Conservation (phyloP, 1,140 invertebrate genomes). For the Charaxes varanes region DNA sequence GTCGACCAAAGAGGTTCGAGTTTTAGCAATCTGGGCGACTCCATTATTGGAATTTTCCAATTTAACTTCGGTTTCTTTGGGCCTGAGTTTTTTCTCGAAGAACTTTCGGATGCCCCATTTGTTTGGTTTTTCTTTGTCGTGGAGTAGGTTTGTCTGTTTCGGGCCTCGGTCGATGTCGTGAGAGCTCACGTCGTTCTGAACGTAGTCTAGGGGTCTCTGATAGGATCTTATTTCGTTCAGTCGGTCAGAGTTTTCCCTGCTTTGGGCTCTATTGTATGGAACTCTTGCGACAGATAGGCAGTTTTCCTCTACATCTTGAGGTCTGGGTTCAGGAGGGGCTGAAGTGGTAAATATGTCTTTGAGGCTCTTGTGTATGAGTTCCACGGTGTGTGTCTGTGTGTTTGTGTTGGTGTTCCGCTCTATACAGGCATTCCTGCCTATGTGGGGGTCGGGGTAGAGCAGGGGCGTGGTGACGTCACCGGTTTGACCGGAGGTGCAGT, state of each 20-base stretch:
- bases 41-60: slow-evolving; percentile 39
- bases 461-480: slow-evolving; percentile 56
- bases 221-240: slow-evolving; percentile 56
- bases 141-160: slow-evolving; percentile 58
- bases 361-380: slow-evolving; percentile 82
- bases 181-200: slow-evolving; percentile 84
- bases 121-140: slow-evolving; percentile 62
- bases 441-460: slow-evolving; percentile 82
- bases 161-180: slow-evolving; percentile 72
- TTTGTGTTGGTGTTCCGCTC: slow-evolving; percentile 86
- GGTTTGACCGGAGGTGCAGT: slow-evolving; percentile 33
- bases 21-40: slow-evolving; percentile 33
- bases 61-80: slow-evolving; percentile 74
- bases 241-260: slow-evolving; percentile 42
- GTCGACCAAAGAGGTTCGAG: slow-evolving; percentile 44
- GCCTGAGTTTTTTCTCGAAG: slow-evolving; percentile 46
- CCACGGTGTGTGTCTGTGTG: slow-evolving; percentile 73
- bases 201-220: slow-evolving; percentile 80
- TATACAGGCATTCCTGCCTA: slow-evolving; percentile 91
- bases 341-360: slow-evolving; percentile 74
- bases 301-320: slow-evolving; percentile 33
- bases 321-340: slow-evolving; percentile 35
- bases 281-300: slow-evolving; percentile 50
- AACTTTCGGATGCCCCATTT: slow-evolving; percentile 60
- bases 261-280: slow-evolving; percentile 27